Evolutionary conservation across 2,888 invertebrate genomes (phyloP), one percentile per base, ranked within the genome.

Genomic region (Colletes collaris): DNA sequence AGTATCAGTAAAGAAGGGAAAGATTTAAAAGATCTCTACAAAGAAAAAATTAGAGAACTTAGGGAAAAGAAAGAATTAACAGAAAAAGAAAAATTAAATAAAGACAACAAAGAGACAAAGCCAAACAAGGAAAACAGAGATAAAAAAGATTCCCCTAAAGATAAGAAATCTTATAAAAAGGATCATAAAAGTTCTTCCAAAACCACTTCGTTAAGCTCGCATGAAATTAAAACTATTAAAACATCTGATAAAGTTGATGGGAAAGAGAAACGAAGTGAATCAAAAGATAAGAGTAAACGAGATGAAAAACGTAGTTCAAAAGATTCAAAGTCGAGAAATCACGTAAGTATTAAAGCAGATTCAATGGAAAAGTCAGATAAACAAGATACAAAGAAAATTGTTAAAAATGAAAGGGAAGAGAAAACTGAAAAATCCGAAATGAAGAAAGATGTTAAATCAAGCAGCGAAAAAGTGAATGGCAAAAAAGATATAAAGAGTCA

Each of bases 21-120:
- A 81, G 92, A 93, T 81, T 74, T 92, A 49, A 93, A 93, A 70
- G 93, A 93, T 79, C 87, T 92, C n/a, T 93, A 92, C 60, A 93
- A 93, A 76, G 93, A 93, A 68, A 93, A 92, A 82, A 93, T 93
- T 59, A 86, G 92, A n/a, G 92, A 93, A 65, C 80, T 93, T 13
- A 84, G 92, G 6, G 93, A 93, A 46, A 93, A 93, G 69, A 93
- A 92, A 37, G 93, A 93, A 82, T 83, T 92, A 44, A 93, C 92
- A 0, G 93, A 93, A 56, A 93, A 93, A 62, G 93, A 92, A 71
- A 93, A 91, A 76, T 77, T 92, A 56, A 88, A 86, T 64, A 92
- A 91, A 74, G 90, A 90, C 58, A 89, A 81, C 44, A 90, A 88
- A 75, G 89, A 91, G 19, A 64, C 75, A 59, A 91, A 90, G 81